Conservation (phyloP, 2,113 vertebrate species). For the Progne subis region DNA sequence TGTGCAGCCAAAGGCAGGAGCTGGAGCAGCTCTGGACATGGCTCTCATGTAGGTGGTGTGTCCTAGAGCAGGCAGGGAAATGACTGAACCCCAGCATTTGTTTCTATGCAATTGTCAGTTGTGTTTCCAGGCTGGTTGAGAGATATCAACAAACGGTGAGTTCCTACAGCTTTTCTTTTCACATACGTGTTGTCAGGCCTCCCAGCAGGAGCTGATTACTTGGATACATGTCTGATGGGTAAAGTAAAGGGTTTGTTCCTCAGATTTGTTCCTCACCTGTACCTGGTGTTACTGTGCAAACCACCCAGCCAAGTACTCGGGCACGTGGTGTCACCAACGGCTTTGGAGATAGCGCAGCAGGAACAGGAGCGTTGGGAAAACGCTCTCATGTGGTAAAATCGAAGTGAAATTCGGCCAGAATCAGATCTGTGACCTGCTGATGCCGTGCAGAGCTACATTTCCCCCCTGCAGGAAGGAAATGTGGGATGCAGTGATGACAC, state of each 20-base stretch:
- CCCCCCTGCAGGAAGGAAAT: background rate
- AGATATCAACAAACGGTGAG: background rate
- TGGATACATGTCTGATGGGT: background rate
- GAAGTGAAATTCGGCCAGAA: background rate
- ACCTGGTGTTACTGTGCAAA: background rate
- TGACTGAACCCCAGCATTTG: background rate
- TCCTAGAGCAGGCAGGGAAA: background rate
- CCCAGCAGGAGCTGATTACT: background rate
- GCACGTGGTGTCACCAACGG: background rate
- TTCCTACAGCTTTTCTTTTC: background rate
- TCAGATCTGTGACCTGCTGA: background rate
- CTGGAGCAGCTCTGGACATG: background rate
- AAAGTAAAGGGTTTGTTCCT: constrained; percentile 7
- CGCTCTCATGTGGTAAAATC: background rate
- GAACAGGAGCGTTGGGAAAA: background rate
- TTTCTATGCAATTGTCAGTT: background rate
- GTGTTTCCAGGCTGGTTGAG: background rate
- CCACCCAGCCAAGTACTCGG: background rate
- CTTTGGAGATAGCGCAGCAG: background rate
- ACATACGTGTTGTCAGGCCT: background rate
- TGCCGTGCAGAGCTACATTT: background rate
- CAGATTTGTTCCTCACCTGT: background rate
- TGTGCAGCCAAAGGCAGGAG: background rate
- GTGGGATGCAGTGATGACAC: background rate
- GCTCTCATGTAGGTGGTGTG: background rate